Conservation (phyloP, 2,797 vertebrate species). For the Chaetodon trifasciatus region DNA sequence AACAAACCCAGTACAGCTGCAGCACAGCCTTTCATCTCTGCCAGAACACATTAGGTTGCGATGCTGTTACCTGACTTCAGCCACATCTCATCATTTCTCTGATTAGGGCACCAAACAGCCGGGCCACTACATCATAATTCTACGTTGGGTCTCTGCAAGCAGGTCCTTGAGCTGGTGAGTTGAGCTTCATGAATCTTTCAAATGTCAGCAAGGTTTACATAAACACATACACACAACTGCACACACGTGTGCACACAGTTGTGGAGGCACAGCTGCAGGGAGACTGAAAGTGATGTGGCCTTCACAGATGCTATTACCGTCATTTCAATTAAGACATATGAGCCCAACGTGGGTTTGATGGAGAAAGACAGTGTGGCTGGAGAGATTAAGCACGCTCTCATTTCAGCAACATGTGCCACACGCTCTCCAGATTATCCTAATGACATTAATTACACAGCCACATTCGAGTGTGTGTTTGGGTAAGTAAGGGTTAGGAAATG, state of each 20-base stretch:
- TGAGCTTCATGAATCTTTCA: slow-evolving; percentile 77
- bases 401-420: slow-evolving; percentile 76
- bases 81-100: slow-evolving; percentile 61
- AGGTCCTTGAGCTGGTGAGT: slow-evolving; percentile 68
- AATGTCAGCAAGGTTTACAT: slow-evolving; percentile 63
- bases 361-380: slow-evolving; percentile 73
- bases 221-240: slow-evolving; percentile 4
- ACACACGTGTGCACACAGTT: background rate
- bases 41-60: slow-evolving; percentile 37
- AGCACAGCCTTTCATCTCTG: slow-evolving; percentile 57
- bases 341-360: slow-evolving; percentile 69
- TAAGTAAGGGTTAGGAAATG: slow-evolving; percentile 72
- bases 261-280: slow-evolving; percentile 69
- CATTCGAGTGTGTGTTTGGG: slow-evolving; percentile 74
- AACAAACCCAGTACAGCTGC: slow-evolving; percentile 28
- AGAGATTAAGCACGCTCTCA: slow-evolving; percentile 77
- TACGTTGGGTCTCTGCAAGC: slow-evolving; percentile 46
- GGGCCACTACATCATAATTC: slow-evolving; percentile 67
- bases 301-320: slow-evolving; percentile 78
- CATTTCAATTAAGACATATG: slow-evolving; percentile 82
- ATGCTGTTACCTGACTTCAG: slow-evolving; percentile 57
- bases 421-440: slow-evolving; percentile 79
- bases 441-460: slow-evolving; percentile 78
- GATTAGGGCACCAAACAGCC: slow-evolving; percentile 61
- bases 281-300: slow-evolving; percentile 72